Conservation (phyloP, 2,888 invertebrate genomes). For the Antheraea assamensis region DNA sequence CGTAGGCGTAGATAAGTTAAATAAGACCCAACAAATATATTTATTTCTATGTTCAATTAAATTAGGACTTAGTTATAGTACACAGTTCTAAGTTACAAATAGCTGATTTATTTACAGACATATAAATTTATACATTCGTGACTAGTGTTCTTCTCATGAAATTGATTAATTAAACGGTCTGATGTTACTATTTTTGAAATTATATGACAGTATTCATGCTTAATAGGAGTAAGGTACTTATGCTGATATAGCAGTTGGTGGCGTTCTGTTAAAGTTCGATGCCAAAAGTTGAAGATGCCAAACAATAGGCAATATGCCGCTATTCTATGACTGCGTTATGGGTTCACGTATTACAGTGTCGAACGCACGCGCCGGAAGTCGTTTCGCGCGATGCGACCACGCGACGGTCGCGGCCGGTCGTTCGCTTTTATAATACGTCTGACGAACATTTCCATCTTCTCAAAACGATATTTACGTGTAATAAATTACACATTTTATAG, state of each 20-base stretch:
- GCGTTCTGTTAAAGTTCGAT: slow-evolving; percentile 62
- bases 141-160: background rate
- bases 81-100: background rate
- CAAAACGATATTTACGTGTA: slow-evolving; percentile 9
- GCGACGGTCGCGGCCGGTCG: background rate
- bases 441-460: background rate
- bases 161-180: background rate
- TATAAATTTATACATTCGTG: background rate
- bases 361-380: slow-evolving; percentile 67
- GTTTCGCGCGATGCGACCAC: slow-evolving; percentile 49
- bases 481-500: slow-evolving; percentile 26
- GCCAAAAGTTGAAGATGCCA: slow-evolving; percentile 79
- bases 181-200: slow-evolving; percentile 39
- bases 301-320: slow-evolving; percentile 76
- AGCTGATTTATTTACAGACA: background rate
- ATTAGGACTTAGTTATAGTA: background rate
- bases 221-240: slow-evolving; percentile 68
- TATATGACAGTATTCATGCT: slow-evolving; percentile 70
- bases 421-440: slow-evolving; percentile 2
- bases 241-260: slow-evolving; percentile 68
- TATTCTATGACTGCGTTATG: slow-evolving; percentile 54
- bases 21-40: background rate
- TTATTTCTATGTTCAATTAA: background rate
- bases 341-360: slow-evolving; percentile 65
- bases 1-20: background rate